Evolutionary conservation across 2,888 invertebrate species (phyloP).

Genomic region (Lissocephala sabroskyi): DNA sequence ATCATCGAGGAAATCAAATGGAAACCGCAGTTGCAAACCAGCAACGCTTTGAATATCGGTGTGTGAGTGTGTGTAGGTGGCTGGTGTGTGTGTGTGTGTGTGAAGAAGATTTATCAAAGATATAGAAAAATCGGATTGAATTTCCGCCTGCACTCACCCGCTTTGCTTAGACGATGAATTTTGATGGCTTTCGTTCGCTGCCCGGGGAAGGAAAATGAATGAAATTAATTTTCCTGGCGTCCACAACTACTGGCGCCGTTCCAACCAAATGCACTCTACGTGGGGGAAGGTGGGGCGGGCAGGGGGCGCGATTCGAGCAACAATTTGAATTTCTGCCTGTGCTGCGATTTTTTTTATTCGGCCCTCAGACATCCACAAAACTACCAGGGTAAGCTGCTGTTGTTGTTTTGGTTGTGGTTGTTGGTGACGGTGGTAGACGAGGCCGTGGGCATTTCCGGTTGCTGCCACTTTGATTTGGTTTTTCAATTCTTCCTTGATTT

Average conservation of each 20-base stretch:
- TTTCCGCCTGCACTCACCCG: slow-evolving; percentile 58
- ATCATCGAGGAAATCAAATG: too few species aligned
- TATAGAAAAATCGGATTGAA: too few species aligned
- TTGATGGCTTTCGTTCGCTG: slow-evolving; percentile 61
- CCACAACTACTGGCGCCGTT: slow-evolving; percentile 1
- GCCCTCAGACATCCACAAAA: too few species aligned
- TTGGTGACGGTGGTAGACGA: too few species aligned
- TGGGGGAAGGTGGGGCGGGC: not conserved
- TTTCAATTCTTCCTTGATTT: not conserved
- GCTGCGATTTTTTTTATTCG: too few species aligned
- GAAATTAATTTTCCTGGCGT: slow-evolving; percentile 24
- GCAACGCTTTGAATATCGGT: too few species aligned
- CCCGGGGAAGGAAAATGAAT: slow-evolving; percentile 27
- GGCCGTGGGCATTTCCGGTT: not conserved
- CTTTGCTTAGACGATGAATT: slow-evolving; percentile 69
- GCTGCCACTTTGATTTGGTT: not conserved
- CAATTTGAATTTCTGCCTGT: slow-evolving; percentile 6
- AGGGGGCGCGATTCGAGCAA: not conserved
- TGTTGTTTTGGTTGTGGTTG: too few species aligned
- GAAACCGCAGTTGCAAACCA: too few species aligned
- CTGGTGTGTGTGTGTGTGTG: too few species aligned
- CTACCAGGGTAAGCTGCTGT: too few species aligned
- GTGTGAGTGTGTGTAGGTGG: too few species aligned
- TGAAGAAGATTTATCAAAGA: too few species aligned
- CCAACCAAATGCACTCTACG: not conserved